A percentile compares a stretch with the other conserved stretches of the same genome.
Conservation (phyloP, 2,888 invertebrate species). For the Eurytoma californica region DNA sequence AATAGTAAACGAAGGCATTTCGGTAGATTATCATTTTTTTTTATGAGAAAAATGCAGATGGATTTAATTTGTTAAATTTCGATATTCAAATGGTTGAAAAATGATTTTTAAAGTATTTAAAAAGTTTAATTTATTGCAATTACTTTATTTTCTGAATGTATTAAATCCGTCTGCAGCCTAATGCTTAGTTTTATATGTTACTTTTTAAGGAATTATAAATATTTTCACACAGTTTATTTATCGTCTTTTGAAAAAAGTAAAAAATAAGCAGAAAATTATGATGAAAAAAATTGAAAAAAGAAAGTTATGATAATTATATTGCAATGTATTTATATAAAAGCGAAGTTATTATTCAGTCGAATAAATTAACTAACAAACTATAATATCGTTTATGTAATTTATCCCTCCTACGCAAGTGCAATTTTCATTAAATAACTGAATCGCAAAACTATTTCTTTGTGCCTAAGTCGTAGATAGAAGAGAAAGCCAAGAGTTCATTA, state of each 20-base stretch:
- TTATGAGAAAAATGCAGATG: constrained; percentile 29
- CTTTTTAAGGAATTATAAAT: constrained; percentile 33
- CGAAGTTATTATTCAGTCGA: constrained; percentile 42
- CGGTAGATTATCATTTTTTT: neutral
- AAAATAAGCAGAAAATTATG: constrained; percentile 1
- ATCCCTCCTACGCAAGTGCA: neutral
- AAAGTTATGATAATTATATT: constrained; percentile 30
- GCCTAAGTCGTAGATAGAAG: neutral
- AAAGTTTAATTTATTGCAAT: constrained; percentile 24
- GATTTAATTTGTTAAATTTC: constrained; percentile 31
- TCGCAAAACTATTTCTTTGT: neutral
- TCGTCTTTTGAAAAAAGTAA: constrained; percentile 26
- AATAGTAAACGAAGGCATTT: constrained; percentile 45
- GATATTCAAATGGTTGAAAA: constrained; percentile 16
- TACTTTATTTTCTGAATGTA: constrained; percentile 29
- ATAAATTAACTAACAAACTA: constrained; percentile 50
- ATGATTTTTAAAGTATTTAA: constrained; percentile 25
- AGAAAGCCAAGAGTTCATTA: neutral
- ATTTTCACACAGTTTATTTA: constrained; percentile 36
- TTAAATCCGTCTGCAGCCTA: constrained; percentile 27
- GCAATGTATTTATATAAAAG: constrained; percentile 36
- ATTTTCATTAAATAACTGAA: neutral
- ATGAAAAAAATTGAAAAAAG: constrained; percentile 15
- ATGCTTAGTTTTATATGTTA: constrained; percentile 50
- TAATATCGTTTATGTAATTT: neutral